Base-by-base conservation (phyloP, 2,113 vertebrate genomes). In the Albula goreensis region DNA sequence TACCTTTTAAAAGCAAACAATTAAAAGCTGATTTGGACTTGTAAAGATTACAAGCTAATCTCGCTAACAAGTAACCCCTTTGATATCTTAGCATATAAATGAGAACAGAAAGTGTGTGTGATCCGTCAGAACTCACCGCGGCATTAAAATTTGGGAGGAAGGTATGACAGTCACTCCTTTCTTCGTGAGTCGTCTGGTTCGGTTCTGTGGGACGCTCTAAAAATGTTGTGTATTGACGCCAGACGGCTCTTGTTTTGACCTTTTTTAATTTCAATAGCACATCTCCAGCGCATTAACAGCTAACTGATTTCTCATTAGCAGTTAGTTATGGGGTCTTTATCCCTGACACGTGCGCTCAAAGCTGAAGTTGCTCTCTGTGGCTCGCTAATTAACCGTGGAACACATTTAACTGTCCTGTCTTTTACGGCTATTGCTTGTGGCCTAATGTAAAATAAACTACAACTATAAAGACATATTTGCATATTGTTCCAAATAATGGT, bases 271-370 rank as follows among this genome's bases (percentile, higher is more conserved):
- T 86, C 60, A 77, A 82, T 53, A 41, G 66, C 81, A 48, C 13
- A 31, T 78, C 84, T 80, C 53, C 78, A 60, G 51, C 78, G 50
- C 85, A 60, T 60, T 60, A 70, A 53, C 77, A 50, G 66, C 78
- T 81, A 83, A 79, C 86, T 81, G 86, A 8, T 74, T 84, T 81
- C 78, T 77, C 60, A 85, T 87, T 87, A 87, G 83, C 86, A 81
- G 86, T 15, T 57, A 48, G 78, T 70, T 87, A 84, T 63, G 31
- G 83, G 41, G 78, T 77, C 83, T 81, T 85, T 85, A 77, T 83
- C 50, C 82, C 19, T 74, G 57, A 53, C 86, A 84, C 82, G 86
- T 84, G 86, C 70, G 78, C 17, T 53, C 52, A 82, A 49, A 48
- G 57, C 78, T 8, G 49, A 80, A 50, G 77, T 50, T 78, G 77